Percentiles rank a stretch among this genome's conserved stretches.
These are phyloP conservation scores for Sinocyclocheilus anophthalmus DNA, from an alignment of 2,113 vertebrate genomes.

Conservation along the genomic window DNA sequence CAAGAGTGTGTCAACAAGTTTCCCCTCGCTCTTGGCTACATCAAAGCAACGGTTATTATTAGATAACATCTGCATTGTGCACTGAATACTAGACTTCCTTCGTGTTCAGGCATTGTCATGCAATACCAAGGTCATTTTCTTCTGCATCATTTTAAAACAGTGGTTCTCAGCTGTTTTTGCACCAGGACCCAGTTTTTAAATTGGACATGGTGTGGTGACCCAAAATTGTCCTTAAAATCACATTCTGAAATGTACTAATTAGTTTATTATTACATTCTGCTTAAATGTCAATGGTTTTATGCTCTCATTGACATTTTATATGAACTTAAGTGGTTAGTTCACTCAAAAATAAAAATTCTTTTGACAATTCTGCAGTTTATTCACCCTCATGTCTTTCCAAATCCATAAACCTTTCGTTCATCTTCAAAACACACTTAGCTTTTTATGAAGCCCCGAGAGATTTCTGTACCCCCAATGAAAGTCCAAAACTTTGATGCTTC, in stretches of 20 bases:
- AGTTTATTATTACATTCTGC: not conserved
- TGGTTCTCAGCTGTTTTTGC: not conserved
- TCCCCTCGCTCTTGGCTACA: constrained; percentile 2
- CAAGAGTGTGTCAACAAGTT: not conserved
- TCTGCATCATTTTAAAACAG: not conserved
- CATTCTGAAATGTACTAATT: not conserved
- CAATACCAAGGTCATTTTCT: constrained; percentile 12
- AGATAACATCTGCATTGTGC: constrained; percentile 35
- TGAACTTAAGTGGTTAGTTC: too few relatives aligned
- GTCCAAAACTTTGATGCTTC: not conserved
- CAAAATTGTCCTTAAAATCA: not conserved
- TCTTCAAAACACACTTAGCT: not conserved
- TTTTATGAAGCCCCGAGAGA: not conserved
- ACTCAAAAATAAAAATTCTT: too few relatives aligned
- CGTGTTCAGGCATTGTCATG: constrained; percentile 15
- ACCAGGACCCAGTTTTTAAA: not conserved
- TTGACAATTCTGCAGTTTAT: not conserved
- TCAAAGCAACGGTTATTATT: constrained; percentile 40
- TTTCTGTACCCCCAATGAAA: not conserved
- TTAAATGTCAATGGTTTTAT: not conserved
- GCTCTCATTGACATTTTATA: not conserved
- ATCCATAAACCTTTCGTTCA: not conserved
- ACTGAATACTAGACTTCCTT: not conserved
- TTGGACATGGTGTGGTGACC: not conserved
- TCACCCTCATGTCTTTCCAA: not conserved